Base-by-base conservation (phyloP, 2,888 invertebrate genomes). In the Dugesia japonica region DNA sequence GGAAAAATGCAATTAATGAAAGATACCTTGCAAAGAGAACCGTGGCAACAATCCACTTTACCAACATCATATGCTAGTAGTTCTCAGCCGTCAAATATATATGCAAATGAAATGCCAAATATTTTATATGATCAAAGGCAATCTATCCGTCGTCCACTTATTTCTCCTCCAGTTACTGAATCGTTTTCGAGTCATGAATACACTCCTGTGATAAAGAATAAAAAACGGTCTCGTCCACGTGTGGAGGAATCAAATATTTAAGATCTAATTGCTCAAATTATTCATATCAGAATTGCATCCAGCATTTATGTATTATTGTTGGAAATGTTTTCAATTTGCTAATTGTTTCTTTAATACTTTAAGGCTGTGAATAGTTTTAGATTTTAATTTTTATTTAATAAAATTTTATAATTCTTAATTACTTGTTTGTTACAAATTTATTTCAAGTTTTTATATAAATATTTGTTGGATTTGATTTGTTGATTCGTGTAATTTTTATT, bases 71-170 rank as follows among this genome's bases (percentile, higher is more conserved):
- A 56, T 56, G 56, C 9, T n/a, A 23, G 4, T 20, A 13, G 9
- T n/a, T n/a, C 56, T 9, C n/a, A n/a, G 56, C 23, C 56, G 4
- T 56, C 56, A 9, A 56, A 56, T 23, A n/a, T 56, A n/a, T 56
- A 56, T n/a, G 56, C 56, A 20, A 56, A 56, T 56, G 56, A 56
- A 20, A 56, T n/a, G 1, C 23, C 56, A 13, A 56, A 56, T 56
- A n/a, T 56, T 56, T 56, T 56, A 23, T 56, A 56, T n/a, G 56
- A 56, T 23, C 56, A 56, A 56, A 56, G 56, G 17, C 56, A 56
- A 56, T 56, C 56, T 20, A 20, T 56, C 1, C 56, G 56, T 13
- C 56, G 56, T n/a, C 56, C 56, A 4, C 17, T 56, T 1, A 23
- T 56, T 56, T 20, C 20, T 13, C 56, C 56, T 9, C 20, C n/a